Conservation (phyloP, 2,888 invertebrate genomes). For the Syrphus vitripennis region DNA sequence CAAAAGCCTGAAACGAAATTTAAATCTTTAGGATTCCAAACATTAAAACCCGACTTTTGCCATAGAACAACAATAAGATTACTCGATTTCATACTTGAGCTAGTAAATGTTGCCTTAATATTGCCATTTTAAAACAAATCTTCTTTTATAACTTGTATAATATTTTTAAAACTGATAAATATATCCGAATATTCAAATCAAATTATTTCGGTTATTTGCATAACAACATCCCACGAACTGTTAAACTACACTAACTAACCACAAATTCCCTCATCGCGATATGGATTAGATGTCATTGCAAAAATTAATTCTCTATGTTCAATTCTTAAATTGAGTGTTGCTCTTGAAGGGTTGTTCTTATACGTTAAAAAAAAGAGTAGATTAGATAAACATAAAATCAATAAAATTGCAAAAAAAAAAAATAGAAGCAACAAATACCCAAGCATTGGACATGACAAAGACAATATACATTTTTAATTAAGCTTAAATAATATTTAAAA, state of each 20-base stretch:
- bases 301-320: slow-evolving; percentile 33
- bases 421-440: not conserved
- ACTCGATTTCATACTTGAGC: not conserved
- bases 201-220: not conserved
- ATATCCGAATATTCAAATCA: not conserved
- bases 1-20: no score
- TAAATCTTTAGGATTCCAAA: not conserved
- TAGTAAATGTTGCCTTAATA: slow-evolving; percentile 9
- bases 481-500: not conserved
- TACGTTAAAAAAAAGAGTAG: not conserved
- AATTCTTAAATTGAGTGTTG: not conserved
- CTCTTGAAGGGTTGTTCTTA: slow-evolving; percentile 59
- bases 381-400: slow-evolving; percentile 52
- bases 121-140: not conserved
- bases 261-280: slow-evolving; percentile 14
- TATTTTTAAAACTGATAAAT: not conserved
- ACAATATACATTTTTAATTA: slow-evolving; percentile 9
- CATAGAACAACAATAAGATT: not conserved
- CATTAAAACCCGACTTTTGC: not conserved
- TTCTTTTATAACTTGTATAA: not conserved
- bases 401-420: slow-evolving; percentile 36
- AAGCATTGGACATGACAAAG: not conserved
- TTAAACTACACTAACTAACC: slow-evolving; percentile 51
- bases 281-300: slow-evolving; percentile 46
- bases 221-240: slow-evolving; percentile 25